Base-by-base conservation (phyloP, 2,797 vertebrate genomes). In the Botia kubotai region DNA sequence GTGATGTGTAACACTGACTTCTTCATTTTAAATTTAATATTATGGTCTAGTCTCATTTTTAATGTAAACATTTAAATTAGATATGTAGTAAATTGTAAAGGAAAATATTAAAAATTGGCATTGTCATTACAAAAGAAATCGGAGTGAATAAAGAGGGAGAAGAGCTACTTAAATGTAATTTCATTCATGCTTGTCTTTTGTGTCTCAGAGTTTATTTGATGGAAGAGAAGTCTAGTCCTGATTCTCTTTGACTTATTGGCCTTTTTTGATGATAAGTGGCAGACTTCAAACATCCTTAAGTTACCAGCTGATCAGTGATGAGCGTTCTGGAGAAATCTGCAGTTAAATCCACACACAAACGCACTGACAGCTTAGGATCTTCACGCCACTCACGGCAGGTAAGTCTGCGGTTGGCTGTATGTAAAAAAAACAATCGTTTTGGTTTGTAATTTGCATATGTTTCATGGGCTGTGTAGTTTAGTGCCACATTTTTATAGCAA, bases 331-430 rank as follows among this genome's bases (percentile, higher is more conserved):
- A 95, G 0, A 91, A 84, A 79, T 90, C 92, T 0, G 89, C 90
- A 0, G 6, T 43, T 55, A 94, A 87, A 85, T 89, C 92, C 0
- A 65, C 92, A 26, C 93, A 95, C 77, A 95, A 94, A 0, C 89
- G 95, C 72, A 95, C 89, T 50, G 93, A 85, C 91, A 98, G 96
- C 90, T 91, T 91, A 0, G 94, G 95, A 66, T 95, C 96, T 6
- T 93, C 95, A 53, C 95, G 94, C 68, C 87, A 94, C 91, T 90
- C 92, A 39, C 94, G 91, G 62, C 94, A 94, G 94, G 95, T 95
- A 12, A 85, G 76, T 60, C 36, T 16, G 13, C 14, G 0, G 2
- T n/a, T 33, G 16, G n/a, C 12, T 33, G 21, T 16, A 4, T 11
- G 7, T 63, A 29, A 29, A 29, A 26, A 19, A 11, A 6, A 53